A percentile compares a stretch with the other conserved stretches of the same genome.
Conservation (phyloP, 2,797 vertebrate species). For the Melanotaenia maccullochi region DNA sequence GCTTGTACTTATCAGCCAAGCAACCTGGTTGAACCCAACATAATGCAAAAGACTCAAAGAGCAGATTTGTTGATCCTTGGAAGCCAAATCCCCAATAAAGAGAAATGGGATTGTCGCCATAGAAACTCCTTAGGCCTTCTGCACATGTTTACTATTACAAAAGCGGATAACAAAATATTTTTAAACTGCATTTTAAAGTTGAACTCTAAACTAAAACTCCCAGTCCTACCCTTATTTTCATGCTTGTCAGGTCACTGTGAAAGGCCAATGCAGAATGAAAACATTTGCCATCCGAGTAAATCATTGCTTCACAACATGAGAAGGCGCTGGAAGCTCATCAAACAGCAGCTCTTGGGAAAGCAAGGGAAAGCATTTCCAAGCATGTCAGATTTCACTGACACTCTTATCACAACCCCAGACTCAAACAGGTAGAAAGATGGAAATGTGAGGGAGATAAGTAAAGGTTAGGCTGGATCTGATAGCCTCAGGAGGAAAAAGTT, state of each 20-base stretch:
- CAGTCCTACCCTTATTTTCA: slow-evolving; percentile 46
- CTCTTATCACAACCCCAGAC: slow-evolving; percentile 37
- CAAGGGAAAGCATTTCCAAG: slow-evolving; percentile 50
- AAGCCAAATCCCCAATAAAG: slow-evolving; percentile 43
- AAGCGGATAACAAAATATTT: slow-evolving; percentile 40
- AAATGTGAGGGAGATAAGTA: slow-evolving; percentile 25
- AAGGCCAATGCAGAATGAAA: slow-evolving; percentile 50
- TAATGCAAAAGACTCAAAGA: slow-evolving; percentile 16
- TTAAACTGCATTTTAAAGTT: slow-evolving; percentile 40
- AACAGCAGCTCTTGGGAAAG: slow-evolving; percentile 57
- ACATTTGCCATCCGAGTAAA: slow-evolving; percentile 43
- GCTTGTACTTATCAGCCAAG: slow-evolving; percentile 33
- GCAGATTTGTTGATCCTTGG: slow-evolving; percentile 38
- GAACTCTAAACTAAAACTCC: slow-evolving; percentile 35
- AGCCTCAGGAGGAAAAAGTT: slow-evolving; percentile 16
- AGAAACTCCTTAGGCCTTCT: slow-evolving; percentile 27
- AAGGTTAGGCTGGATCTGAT: slow-evolving; percentile 17
- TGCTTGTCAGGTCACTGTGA: slow-evolving; percentile 53
- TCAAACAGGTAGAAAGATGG: slow-evolving; percentile 27
- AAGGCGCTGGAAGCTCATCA: slow-evolving; percentile 56
- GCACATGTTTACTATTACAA: slow-evolving; percentile 46
- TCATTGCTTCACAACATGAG: slow-evolving; percentile 47
- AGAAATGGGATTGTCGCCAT: slow-evolving; percentile 45
- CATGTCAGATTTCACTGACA: slow-evolving; percentile 57
- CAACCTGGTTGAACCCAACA: slow-evolving; percentile 24